Base-by-base conservation (phyloP, 37 sponge, comb jelly and placozoan genomes). In the Agelas oroides region DNA sequence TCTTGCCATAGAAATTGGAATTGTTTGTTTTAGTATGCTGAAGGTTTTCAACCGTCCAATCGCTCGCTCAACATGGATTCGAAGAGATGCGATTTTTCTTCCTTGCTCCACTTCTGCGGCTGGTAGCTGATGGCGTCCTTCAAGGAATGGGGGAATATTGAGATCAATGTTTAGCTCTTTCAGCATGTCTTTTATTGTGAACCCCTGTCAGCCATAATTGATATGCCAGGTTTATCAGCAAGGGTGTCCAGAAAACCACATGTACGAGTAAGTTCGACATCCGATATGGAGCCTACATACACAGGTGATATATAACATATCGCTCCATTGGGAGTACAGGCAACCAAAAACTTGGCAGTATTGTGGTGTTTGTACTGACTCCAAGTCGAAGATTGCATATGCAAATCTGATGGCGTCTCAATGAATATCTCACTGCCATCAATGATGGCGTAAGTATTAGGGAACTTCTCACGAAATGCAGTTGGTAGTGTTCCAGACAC, bases 11-110 rank as follows among this genome's bases (percentile, higher is more conserved):
- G 65, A 64, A 12, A 83, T 41, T 19, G 78, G 93, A 28, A 90
- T 75, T 34, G 72, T 80, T 59, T 53, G 70, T 53, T 80, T 65
- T 15, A 91, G 61, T 31, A 85, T 91, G 20, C 27, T 36, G 58
- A 80, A 91, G 19, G 31, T 13, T 70, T 88, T 88, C 21, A 81
- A 56, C 80, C 82, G 70, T 11, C 85, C 81, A 35, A 90, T 90
- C 25, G 75, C 78, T 57, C 91, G 52, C 52, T 91, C 91, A 24
- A 91, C 91, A 64, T 91, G 87, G 19, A 90, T 90, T 28, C 85
- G 85, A 30, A 84, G 61, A 33, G 79, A 84, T 1, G 79, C 80
- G 35, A 90, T 90, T 20, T 84, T 77, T 27, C 83, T 60, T 35
- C 84, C 85, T 35, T 58, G n/a, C 35, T 78, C 53, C 1, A 92